These are phyloP conservation scores for Drosophila ohnishii DNA, from an alignment of 1,140 invertebrate genomes.

Conservation along the genomic window DNA sequence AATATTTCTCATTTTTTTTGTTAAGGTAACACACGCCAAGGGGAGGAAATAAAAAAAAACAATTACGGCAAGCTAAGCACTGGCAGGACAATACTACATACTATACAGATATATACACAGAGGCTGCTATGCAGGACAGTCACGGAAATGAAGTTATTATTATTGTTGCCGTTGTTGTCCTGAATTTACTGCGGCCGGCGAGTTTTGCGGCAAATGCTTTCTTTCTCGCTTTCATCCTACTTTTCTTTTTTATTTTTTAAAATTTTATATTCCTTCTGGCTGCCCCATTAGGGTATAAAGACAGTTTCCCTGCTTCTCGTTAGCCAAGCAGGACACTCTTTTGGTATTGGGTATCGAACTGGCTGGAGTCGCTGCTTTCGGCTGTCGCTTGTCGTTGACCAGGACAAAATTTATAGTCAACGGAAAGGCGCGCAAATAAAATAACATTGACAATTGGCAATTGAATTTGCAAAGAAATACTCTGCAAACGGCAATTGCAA, in stretches of 20 bases:
- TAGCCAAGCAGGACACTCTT: not conserved
- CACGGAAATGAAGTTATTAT: slow-evolving; percentile 68
- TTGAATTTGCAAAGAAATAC: slow-evolving; percentile 61
- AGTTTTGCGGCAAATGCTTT: slow-evolving; percentile 43
- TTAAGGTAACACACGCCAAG: slow-evolving; percentile 29
- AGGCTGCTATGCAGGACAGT: slow-evolving; percentile 32
- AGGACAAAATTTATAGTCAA: slow-evolving; percentile 56
- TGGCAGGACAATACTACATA: slow-evolving; percentile 40
- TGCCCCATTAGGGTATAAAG: slow-evolving; percentile 20
- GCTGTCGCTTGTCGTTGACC: slow-evolving; percentile 27
- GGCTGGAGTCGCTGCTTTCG: not conserved
- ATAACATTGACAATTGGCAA: slow-evolving; percentile 72
- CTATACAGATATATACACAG: not conserved
- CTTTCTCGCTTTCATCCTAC: not conserved
- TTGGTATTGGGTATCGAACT: slow-evolving; percentile 35
- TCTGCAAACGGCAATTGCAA: slow-evolving; percentile 42
- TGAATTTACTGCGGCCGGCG: slow-evolving; percentile 55
- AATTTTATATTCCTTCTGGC: slow-evolving; percentile 7
- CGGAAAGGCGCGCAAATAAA: slow-evolving; percentile 70
- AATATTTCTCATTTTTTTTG: slow-evolving; percentile 49
- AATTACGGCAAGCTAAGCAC: slow-evolving; percentile 54
- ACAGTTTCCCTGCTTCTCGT: not conserved
- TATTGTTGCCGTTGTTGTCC: slow-evolving; percentile 38
- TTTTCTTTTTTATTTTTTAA: slow-evolving; percentile 11
- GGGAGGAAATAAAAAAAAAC: slow-evolving; percentile 49